Conservation (phyloP, 2,113 vertebrate species). For the Acanthisitta chloris region DNA sequence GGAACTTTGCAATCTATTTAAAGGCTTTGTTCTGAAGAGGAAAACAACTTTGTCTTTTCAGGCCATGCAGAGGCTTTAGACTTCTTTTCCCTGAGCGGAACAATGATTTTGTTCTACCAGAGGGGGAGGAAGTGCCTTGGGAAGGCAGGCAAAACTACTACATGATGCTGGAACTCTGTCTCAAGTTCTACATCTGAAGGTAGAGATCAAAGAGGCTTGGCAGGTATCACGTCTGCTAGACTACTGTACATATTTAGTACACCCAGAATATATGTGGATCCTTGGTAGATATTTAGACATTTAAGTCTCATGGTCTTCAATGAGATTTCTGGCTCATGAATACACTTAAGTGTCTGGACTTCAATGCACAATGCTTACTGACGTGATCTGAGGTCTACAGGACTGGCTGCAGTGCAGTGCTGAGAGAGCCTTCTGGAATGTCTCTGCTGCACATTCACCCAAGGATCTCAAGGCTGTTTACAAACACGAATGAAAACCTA, state of each 20-base stretch:
- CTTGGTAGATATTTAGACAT: not conserved
- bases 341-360: not conserved
- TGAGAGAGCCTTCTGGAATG: not conserved
- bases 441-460: not conserved
- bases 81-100: not conserved
- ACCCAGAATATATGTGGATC: not conserved
- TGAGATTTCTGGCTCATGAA: not conserved
- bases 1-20: slow-evolving; percentile 36
- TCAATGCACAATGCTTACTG: not conserved
- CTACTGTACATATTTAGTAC: not conserved
- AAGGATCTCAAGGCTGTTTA: not conserved
- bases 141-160: not conserved
- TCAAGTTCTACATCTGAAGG: not conserved
- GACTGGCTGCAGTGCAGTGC: not conserved
- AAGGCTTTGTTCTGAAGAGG: slow-evolving; percentile 5
- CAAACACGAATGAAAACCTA: not conserved
- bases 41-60: slow-evolving; percentile 40
- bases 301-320: not conserved
- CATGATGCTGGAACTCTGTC: not conserved
- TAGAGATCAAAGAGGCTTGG: not conserved
- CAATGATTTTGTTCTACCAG: not conserved
- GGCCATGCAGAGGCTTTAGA: not conserved
- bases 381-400: not conserved
- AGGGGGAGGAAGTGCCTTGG: not conserved
- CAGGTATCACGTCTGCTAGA: not conserved